Evolutionary conservation across 2,888 invertebrate genomes (phyloP), one percentile per base, ranked within the genome.

Genomic region (Masnerella sp.): DNA sequence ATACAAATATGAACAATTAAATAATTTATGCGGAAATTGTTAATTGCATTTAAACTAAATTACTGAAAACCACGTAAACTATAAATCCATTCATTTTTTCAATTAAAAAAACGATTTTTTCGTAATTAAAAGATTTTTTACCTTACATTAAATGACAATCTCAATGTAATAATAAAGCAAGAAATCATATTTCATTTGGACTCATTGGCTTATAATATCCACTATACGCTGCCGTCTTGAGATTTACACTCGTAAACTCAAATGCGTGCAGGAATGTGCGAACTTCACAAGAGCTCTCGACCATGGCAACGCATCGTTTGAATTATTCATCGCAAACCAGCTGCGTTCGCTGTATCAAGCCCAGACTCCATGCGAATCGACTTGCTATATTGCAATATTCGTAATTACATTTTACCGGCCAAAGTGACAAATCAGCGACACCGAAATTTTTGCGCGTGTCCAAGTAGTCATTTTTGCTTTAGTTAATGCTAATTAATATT

Each of bases 201-300:
- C 80, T 83, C 85, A 85, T 85, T 84, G 85, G 82, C 82, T 82
- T 82, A 83, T 71, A 75, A 75, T 68, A 71, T 71, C 47, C 52
- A 61, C 32, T 64, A 61, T 56, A 73, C 49, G 47, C 72, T 45
- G 61, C 64, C 47, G 59, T 72, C 75, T 69, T 54, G 65, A 73
- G 72, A 75, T 76, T 76, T 82, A 85, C 82, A 81, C 80, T 85
- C 83, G 77, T 79, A 74, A 78, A 78, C 73, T 73, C 78, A 79
- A 85, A 83, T 82, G 82, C 82, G 83, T 82, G 85, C 82, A 82
- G 85, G 86, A 87, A 87, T 87, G 85, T 77, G 73, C 80, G 80
- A 77, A 78, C 81, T 78, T 82, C 78, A 76, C 75, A 68, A 73
- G 70, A 73, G 75, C 77, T 77, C 79, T 80, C 65, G 58, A 75